phyloP scores from a whole-genome alignment of 1,140 invertebrate genomes.

The Listronotus bonariensis region DNA sequence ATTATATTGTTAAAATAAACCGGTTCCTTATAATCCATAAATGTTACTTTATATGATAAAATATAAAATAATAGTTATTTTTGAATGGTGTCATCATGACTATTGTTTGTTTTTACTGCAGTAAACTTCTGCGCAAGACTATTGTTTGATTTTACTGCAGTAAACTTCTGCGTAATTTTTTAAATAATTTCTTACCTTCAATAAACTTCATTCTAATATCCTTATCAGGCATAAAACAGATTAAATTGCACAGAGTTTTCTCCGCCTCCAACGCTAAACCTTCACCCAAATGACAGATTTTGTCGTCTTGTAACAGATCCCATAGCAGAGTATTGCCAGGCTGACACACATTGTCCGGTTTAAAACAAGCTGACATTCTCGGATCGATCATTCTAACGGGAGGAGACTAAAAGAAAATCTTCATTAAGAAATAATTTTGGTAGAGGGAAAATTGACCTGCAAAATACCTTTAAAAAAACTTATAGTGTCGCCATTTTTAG shows the following conservation, averaged over 20 bases:
- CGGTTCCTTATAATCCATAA: too few relatives aligned
- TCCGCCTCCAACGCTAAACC: constrained; percentile 88
- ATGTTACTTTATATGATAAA: too few relatives aligned
- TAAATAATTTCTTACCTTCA: constrained; percentile 71
- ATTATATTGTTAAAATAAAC: too few relatives aligned
- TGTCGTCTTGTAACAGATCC: constrained; percentile 92
- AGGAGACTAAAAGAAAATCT: constrained; percentile 35
- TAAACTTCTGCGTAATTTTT: too few relatives aligned
- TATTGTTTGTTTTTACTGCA: too few relatives aligned
- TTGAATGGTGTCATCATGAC: too few relatives aligned
- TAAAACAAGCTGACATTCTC: constrained; percentile 61
- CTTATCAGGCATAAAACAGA: constrained; percentile 88
- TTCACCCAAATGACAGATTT: constrained; percentile 83
- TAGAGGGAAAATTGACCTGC: neutral
- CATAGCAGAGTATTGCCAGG: constrained; percentile 90
- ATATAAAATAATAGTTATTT: too few relatives aligned
- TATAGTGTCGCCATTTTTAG: too few relatives aligned
- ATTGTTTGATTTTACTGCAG: too few relatives aligned
- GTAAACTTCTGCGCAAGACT: too few relatives aligned
- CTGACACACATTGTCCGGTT: constrained; percentile 80
- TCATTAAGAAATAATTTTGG: neutral
- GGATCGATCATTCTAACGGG: constrained; percentile 49
- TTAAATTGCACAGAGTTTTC: constrained; percentile 84
- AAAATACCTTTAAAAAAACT: neutral
- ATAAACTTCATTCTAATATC: constrained; percentile 92